phyloP scores from a whole-genome alignment of 2,113 vertebrate species.

The Microcebus tavaratra region DNA sequence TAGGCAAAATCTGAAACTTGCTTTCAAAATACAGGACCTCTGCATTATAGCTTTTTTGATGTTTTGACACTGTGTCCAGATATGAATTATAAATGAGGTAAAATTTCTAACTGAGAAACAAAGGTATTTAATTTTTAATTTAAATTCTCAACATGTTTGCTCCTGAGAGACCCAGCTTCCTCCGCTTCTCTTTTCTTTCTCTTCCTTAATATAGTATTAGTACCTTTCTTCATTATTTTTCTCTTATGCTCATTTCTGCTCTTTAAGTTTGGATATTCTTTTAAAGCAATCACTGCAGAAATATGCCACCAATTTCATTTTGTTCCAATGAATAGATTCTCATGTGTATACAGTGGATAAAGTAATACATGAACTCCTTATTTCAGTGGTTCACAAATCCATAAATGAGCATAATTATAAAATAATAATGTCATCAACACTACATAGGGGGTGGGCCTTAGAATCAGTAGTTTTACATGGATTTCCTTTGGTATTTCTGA shows the following conservation, averaged over 20 bases:
- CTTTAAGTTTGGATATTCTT: background rate
- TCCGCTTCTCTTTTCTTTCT: background rate
- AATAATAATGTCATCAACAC: background rate
- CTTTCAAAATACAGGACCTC: background rate
- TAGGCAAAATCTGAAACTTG: background rate
- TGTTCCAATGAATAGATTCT: background rate
- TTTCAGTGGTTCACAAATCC: background rate
- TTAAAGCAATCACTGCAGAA: background rate
- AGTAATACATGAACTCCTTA: background rate
- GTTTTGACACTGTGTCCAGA: background rate
- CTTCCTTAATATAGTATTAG: background rate
- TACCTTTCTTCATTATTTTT: background rate
- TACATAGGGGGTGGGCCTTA: fast-evolving
- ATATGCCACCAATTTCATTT: background rate
- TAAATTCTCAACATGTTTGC: background rate
- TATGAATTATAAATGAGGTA: background rate
- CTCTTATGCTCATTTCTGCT: background rate
- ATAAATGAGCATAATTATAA: background rate
- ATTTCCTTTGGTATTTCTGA: background rate
- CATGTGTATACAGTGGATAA: background rate
- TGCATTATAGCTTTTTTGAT: background rate
- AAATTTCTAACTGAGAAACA: background rate
- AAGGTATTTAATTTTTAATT: background rate
- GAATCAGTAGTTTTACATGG: background rate
- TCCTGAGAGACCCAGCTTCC: background rate